phyloP scores from a whole-genome alignment of 2,888 invertebrate genomes.

The Rotaria macrura region DNA sequence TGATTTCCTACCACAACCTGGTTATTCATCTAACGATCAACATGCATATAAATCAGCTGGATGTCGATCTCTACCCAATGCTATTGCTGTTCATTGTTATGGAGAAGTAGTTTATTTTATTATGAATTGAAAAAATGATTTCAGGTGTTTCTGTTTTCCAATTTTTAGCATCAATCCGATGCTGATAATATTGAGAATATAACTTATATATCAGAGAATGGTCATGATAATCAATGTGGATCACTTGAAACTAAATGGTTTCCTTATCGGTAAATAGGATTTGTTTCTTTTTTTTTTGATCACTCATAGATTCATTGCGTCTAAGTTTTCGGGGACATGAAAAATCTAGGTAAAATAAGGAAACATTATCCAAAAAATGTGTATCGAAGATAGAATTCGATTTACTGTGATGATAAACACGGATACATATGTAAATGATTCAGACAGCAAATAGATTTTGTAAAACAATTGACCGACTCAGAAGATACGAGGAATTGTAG shows the following conservation, averaged over 20 bases:
- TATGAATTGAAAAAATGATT: too few species aligned
- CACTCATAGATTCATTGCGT: too few species aligned
- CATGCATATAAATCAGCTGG: not conserved
- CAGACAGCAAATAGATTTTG: too few species aligned
- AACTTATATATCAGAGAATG: not conserved
- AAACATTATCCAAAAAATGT: too few species aligned
- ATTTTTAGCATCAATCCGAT: not conserved
- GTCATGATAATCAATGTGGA: not conserved
- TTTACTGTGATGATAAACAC: too few species aligned
- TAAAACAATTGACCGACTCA: too few species aligned
- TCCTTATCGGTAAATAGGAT: not conserved
- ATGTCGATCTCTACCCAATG: conserved; percentile 28
- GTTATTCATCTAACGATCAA: not conserved
- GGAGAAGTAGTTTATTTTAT: not conserved
- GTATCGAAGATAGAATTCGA: too few species aligned
- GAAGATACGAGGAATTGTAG: too few species aligned
- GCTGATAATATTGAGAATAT: not conserved
- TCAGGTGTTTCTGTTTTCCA: not conserved
- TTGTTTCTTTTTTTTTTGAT: not conserved
- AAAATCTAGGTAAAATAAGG: too few species aligned
- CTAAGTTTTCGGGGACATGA: too few species aligned
- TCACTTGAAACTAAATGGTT: not conserved
- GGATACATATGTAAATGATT: too few species aligned
- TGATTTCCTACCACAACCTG: not conserved
- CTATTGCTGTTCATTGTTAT: not conserved